Percentiles rank a stretch among this genome's conserved stretches.
phyloP scores from a whole-genome alignment of 2,888 invertebrate species.

The Agriopis marginaria region DNA sequence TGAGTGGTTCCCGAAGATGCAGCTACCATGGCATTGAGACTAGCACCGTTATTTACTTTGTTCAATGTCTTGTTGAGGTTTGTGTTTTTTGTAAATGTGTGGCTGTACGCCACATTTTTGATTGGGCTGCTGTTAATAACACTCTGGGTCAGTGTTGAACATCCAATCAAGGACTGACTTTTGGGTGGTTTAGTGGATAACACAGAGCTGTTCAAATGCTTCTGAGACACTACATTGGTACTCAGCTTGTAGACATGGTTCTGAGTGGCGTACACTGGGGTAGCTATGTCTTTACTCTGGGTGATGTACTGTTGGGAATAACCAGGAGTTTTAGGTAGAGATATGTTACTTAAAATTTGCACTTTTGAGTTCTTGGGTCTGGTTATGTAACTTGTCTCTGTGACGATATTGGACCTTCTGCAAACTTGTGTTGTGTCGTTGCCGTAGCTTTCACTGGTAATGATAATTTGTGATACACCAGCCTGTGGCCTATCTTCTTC shows the following conservation, averaged over 20 bases:
- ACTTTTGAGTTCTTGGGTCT: conserved; percentile 80
- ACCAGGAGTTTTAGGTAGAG: conserved; percentile 76
- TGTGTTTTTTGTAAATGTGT: conserved; percentile 77
- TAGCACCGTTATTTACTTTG: conserved; percentile 83
- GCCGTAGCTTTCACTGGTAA: conserved; percentile 79
- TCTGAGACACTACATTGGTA: conserved; percentile 71
- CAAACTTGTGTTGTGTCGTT: conserved; percentile 69
- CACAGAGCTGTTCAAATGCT: conserved; percentile 76
- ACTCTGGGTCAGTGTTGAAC: conserved; percentile 69
- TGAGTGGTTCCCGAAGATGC: conserved; percentile 76
- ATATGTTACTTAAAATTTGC: conserved; percentile 82
- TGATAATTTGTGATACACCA: conserved; percentile 80
- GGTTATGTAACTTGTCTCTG: conserved; percentile 74
- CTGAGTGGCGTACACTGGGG: conserved; percentile 74
- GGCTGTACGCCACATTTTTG: conserved; percentile 78
- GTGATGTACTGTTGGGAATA: conserved; percentile 75
- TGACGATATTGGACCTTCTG: conserved; percentile 74
- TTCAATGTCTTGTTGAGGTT: conserved; percentile 74
- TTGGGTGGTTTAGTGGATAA: conserved; percentile 75
- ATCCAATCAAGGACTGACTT: conserved; percentile 77
- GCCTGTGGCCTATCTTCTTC: conserved; percentile 74
- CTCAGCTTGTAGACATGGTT: conserved; percentile 80
- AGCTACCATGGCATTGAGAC: conserved; percentile 78
- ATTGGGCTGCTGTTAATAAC: conserved; percentile 74
- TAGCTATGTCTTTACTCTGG: conserved; percentile 71